A percentile compares a stretch with the other conserved stretches of the same genome.
phyloP scores from a whole-genome alignment of 2,797 vertebrate genomes.

The Brachyalestes nurse region DNA sequence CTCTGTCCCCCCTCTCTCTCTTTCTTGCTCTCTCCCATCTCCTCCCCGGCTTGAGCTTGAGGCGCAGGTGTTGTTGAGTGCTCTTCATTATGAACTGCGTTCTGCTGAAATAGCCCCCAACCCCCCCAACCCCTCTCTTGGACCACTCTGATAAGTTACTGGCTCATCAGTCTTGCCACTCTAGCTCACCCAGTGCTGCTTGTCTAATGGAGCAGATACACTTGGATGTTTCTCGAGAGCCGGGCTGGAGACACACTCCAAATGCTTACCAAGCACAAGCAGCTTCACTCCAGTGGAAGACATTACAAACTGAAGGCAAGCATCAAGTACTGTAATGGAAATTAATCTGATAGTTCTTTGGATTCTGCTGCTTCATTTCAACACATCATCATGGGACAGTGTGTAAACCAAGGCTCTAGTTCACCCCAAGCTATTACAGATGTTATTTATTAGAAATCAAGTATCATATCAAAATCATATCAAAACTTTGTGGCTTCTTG shows the following conservation, averaged over 20 bases:
- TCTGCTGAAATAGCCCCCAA: constrained; percentile 25
- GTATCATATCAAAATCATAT: background rate
- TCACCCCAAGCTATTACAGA: background rate
- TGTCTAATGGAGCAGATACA: constrained; percentile 43
- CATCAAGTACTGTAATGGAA: background rate
- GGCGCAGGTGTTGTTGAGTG: constrained; percentile 43
- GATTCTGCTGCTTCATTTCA: constrained; percentile 3
- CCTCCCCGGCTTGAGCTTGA: constrained; percentile 11
- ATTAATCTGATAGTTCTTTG: background rate
- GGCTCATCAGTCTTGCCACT: constrained; percentile 39
- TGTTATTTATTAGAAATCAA: background rate
- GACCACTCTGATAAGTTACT: constrained; percentile 38
- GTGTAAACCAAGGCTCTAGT: background rate
- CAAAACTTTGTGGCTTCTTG: background rate
- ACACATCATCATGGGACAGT: background rate
- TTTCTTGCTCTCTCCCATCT: constrained; percentile 6
- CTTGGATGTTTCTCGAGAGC: constrained; percentile 20
- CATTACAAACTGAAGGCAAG: background rate
- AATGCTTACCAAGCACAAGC: background rate
- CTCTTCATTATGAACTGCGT: constrained; percentile 34
- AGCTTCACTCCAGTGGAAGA: background rate
- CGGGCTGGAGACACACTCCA: background rate
- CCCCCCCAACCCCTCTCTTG: constrained; percentile 18
- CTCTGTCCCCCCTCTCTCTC: background rate
- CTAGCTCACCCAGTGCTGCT: constrained; percentile 11